phyloP scores from a whole-genome alignment of 2,113 vertebrate genomes.

The Orycteropus afer region DNA sequence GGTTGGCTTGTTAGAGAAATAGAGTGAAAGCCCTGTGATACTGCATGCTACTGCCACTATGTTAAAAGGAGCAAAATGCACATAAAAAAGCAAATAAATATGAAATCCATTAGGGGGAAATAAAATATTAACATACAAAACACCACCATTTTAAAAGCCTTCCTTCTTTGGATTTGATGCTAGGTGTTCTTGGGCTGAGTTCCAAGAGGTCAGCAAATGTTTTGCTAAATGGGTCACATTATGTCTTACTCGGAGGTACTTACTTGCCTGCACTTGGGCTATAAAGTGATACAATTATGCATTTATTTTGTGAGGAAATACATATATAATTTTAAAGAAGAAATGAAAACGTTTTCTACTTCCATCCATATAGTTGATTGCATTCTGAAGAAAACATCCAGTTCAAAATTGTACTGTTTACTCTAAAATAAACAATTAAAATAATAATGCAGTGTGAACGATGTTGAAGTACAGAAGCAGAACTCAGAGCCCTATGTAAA shows the following conservation, averaged over 20 bases:
- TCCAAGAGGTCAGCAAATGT: slow-evolving; percentile 15
- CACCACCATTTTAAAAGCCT: not conserved
- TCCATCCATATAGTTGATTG: not conserved
- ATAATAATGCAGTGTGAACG: slow-evolving; percentile 5
- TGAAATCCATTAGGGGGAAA: slow-evolving; percentile 22
- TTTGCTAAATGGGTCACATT: not conserved
- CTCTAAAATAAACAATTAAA: slow-evolving; percentile 41
- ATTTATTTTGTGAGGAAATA: not conserved
- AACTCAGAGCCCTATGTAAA: not conserved
- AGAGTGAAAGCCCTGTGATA: slow-evolving; percentile 49
- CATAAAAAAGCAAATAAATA: slow-evolving; percentile 47
- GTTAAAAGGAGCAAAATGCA: slow-evolving; percentile 58
- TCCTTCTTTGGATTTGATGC: not conserved
- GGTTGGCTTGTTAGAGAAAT: slow-evolving; percentile 65
- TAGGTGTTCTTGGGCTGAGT: not conserved
- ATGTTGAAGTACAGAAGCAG: not conserved
- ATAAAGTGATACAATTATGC: not conserved
- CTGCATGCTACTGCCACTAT: slow-evolving; percentile 57
- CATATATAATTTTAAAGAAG: not conserved
- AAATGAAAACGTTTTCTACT: slow-evolving; percentile 15
- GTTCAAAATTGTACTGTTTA: slow-evolving; percentile 59
- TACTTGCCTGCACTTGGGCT: not conserved
- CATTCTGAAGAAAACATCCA: slow-evolving; percentile 60
- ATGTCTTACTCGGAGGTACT: not conserved
- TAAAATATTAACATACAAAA: slow-evolving; percentile 61